These are phyloP conservation scores for Zapus hudsonius DNA, from an alignment of 2,113 vertebrate genomes.

Conservation along the genomic window DNA sequence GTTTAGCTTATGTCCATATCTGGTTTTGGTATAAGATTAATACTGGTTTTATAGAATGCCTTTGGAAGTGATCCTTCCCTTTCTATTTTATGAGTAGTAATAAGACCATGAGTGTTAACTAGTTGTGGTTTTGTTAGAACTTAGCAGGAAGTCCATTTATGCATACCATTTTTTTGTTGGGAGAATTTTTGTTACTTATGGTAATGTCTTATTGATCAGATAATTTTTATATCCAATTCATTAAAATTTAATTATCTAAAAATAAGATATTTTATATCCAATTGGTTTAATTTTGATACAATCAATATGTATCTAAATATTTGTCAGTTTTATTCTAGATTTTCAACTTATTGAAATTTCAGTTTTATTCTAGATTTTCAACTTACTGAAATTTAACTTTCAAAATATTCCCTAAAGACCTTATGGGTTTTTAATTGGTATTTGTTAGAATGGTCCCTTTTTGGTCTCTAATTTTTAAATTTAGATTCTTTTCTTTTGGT, in stretches of 20 bases:
- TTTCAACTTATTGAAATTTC: neutral
- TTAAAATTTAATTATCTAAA: no score
- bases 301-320: no score
- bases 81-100: neutral
- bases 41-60: neutral
- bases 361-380: neutral
- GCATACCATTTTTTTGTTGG: neutral
- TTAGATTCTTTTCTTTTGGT: neutral
- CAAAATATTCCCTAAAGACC: neutral
- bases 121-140: neutral
- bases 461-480: neutral
- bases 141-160: neutral
- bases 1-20: neutral
- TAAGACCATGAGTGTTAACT: neutral
- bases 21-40: neutral
- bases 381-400: neutral
- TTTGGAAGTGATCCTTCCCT: neutral
- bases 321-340: no score
- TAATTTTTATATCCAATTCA: no score
- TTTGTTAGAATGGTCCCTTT: neutral
- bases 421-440: neutral
- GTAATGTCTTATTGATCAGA: no score
- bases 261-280: no score
- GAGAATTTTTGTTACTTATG: neutral
- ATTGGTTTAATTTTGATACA: no score